These are phyloP conservation scores for Rhagoletis zephyria DNA, from an alignment of 1,140 invertebrate species.

Conservation along the genomic window DNA sequence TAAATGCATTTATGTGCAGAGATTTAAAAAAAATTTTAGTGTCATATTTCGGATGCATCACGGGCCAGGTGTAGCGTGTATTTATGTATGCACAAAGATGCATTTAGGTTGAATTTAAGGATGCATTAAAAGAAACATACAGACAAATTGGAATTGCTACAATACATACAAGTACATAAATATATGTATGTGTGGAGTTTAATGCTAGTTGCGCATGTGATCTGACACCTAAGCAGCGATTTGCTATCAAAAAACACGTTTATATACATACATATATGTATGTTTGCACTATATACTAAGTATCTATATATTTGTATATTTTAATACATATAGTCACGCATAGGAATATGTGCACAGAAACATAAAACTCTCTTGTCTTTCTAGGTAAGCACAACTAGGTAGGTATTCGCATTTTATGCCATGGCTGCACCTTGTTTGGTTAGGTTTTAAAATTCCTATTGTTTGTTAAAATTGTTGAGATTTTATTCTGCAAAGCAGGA, in stretches of 20 bases:
- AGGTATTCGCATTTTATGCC: background rate
- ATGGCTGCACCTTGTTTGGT: background rate
- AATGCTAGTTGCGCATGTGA: conserved; percentile 31
- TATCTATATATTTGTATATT: too few species aligned
- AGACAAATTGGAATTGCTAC: background rate
- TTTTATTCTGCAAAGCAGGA: background rate
- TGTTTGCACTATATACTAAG: too few species aligned
- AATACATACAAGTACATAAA: background rate
- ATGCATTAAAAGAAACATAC: background rate
- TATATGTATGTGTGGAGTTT: background rate
- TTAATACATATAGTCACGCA: background rate
- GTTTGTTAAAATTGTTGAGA: conserved; percentile 20
- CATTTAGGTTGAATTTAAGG: background rate
- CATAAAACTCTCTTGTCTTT: background rate
- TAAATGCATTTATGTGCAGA: background rate
- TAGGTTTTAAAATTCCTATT: conserved; percentile 34
- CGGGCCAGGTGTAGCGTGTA: background rate
- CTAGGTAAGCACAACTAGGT: background rate
- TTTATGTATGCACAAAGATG: background rate
- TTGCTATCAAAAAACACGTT: background rate
- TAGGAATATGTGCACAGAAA: background rate
- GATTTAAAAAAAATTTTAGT: background rate
- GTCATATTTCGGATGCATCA: conserved; percentile 17
- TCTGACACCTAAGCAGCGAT: conserved; percentile 26
- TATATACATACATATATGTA: background rate